Base-by-base conservation (phyloP, 2,888 invertebrate genomes). In the Hyposoter didymator region DNA sequence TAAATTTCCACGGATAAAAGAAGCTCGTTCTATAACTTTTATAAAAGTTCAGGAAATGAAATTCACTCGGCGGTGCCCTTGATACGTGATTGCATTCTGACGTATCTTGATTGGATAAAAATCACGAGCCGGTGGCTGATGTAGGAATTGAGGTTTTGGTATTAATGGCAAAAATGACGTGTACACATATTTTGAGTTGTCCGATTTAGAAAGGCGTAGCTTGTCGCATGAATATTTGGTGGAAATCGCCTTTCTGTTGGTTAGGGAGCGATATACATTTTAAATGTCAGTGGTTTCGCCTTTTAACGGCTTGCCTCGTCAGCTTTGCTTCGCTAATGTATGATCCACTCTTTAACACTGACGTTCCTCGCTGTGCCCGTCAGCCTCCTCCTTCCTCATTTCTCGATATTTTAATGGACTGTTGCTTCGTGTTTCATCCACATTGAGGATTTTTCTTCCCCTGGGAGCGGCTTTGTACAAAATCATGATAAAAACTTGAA, bases 351-450 rank as follows among this genome's bases (percentile, higher is more conserved):
- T 79, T 22, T n/a, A 70, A 70, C 79, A 35, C 14, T 62, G 47
- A 62, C 62, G 35, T 79, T 19, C 43, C 66, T 35, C 64, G 39
- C 39, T 66, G 66, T 66, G n/a, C 22, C 17, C 14, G 49, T 66
- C 49, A 76, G 35, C 22, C 39, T 45, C 10, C 72, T 39, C 39
- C 62, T 32, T 6, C 55, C 55, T 12, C 32, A 47, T 39, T 59
- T 22, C 47, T 49, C 43, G 73, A 80, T 73, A 66, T 80, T 80
- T 80, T 80, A 80, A 80, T 80, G 79, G 79, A 80, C 72, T 72
- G 35, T 72, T 39, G 22, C 72, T 22, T 64, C 52, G 19, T 12
- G 55, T 55, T 55, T 67, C 67, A 55, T 67, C 8, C 17, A 47
- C 45, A 70, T 79, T 39, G 22, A n/a, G 52, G 43, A 19, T 47